These are phyloP conservation scores for Dendrocincla fuliginosa DNA, from an alignment of 2,797 vertebrate species.

Conservation along the genomic window DNA sequence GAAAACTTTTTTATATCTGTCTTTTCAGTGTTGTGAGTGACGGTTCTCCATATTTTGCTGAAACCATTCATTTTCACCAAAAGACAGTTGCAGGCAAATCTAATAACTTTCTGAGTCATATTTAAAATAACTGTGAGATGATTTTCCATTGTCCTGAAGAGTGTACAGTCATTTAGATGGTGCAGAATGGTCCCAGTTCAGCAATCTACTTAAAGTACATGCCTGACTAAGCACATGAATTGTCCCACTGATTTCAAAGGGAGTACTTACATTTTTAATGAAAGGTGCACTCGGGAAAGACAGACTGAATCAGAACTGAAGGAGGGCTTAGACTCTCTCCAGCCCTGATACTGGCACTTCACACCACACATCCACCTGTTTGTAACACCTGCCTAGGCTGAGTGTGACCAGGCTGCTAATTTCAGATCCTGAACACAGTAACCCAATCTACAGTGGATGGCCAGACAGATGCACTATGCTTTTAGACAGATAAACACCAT, in stretches of 20 bases:
- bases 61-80: not conserved
- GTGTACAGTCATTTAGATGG: not conserved
- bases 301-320: not conserved
- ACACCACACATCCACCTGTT: accelerated
- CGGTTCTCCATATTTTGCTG: not conserved
- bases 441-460: accelerated
- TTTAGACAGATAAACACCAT: not conserved
- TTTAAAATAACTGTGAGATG: constrained; percentile 23
- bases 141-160: constrained; percentile 36
- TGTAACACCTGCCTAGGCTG: not conserved
- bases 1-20: not conserved
- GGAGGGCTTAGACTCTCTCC: not conserved
- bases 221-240: not conserved
- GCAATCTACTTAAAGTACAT: not conserved
- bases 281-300: not conserved
- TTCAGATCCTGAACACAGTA: not conserved
- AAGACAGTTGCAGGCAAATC: not conserved
- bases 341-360: not conserved
- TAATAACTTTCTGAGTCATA: constrained; percentile 6
- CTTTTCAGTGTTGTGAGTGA: not conserved
- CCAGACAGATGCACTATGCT: not conserved
- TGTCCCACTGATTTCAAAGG: not conserved
- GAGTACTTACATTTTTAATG: not conserved
- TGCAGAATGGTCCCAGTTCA: constrained; percentile 28
- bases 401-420: not conserved